phyloP scores from a whole-genome alignment of 2,113 vertebrate genomes.

The Leucoraja erinaceus region DNA sequence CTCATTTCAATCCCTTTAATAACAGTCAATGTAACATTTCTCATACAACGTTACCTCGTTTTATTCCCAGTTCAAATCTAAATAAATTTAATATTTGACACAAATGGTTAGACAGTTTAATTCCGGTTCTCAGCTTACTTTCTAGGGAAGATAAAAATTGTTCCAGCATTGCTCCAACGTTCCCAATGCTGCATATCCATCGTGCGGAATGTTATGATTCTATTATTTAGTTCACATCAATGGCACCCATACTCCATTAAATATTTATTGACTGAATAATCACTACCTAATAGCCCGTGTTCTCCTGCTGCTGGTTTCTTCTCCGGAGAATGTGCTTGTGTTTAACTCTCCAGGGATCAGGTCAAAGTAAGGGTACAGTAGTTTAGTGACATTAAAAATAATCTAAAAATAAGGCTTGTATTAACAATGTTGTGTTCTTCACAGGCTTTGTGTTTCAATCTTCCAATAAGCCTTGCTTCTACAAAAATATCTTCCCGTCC shows the following conservation, averaged over 20 bases:
- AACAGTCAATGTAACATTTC: not conserved
- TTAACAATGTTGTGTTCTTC: not conserved
- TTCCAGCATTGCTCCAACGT: not conserved
- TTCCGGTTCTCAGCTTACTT: not conserved
- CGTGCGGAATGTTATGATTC: slow-evolving; percentile 13
- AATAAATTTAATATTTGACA: slow-evolving; percentile 5
- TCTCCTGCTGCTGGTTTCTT: slow-evolving; percentile 9
- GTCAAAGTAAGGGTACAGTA: slow-evolving; percentile 27
- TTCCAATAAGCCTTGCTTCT: not conserved
- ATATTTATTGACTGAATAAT: slow-evolving; percentile 37
- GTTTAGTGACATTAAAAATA: slow-evolving; percentile 11
- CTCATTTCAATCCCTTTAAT: not conserved
- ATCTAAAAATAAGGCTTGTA: slow-evolving; percentile 9
- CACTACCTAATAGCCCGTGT: not conserved
- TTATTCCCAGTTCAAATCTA: not conserved
- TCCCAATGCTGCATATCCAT: slow-evolving; percentile 6
- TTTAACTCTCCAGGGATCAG: slow-evolving; percentile 22
- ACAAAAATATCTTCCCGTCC: not conserved
- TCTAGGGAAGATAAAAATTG: not conserved
- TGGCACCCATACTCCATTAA: slow-evolving; percentile 31
- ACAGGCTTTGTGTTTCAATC: not conserved
- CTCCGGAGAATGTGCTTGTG: slow-evolving; percentile 6
- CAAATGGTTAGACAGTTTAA: slow-evolving; percentile 9
- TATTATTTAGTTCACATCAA: slow-evolving; percentile 27
- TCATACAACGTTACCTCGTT: not conserved